Base-by-base conservation (phyloP, 1,140 invertebrate species). In the Palaemon carinicauda region DNA sequence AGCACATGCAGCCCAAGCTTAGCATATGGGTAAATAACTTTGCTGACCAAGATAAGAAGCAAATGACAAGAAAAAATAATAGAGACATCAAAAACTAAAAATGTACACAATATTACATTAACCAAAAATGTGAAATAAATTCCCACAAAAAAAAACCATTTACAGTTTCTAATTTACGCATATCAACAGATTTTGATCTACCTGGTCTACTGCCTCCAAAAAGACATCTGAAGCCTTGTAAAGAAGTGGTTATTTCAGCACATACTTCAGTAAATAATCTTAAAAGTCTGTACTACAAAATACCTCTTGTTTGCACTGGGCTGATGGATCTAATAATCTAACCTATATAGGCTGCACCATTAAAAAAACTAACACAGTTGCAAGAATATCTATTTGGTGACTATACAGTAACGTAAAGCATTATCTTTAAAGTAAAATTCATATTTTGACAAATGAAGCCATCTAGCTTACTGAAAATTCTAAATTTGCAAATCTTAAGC, bases 1-100 rank as follows among this genome's bases (percentile, higher is more conserved):
- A 52, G 80, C 69, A 82, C 80, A 74, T 82, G 80, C 80, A 82
- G 80, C 80, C 41, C 41, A 82, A 82, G 80, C 80, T 69, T 52
- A 41, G 60, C 60, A 54, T 31, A 74, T 73, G 29, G 51, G 29
- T 27, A 81, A 65, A 52, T 69, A 21, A 71, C 54, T 71, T 19
- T 24, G 80, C 33, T 69, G 56, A 81, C 80, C 56, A 41, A 81
- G 80, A 52, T 69, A 69, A 69, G 60, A 69, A 69, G 60, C 60
- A 24, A 69, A 69, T 27, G 15, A 51, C 17, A 52, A 71, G 24
- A 33, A 27, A 71, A 71, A 51, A 21, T 12, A 81, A 21, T 10
- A 15, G 65, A 31, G 21, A 75, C 73, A 33, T n/a, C 31, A 29
- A 80, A 81, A 31, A 80, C 31, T 50, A 51, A 74, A 71, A 51